Conservation (phyloP, 2,113 vertebrate genomes). For the Vidua macroura region DNA sequence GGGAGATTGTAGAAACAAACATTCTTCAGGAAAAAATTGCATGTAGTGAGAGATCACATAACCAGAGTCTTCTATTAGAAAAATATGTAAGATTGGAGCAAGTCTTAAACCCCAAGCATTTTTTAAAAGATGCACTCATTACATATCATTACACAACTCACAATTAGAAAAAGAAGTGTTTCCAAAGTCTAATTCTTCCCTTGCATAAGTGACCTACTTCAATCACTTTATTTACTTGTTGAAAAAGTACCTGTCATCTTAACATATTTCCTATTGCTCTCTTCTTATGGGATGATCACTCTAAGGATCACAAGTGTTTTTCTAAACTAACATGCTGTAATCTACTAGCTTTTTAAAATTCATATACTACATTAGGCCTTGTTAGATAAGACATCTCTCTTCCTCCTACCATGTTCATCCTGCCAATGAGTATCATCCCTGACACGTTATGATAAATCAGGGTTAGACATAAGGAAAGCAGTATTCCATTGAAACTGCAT, state of each 20-base stretch:
- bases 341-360: not conserved
- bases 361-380: not conserved
- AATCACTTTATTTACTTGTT: conserved; percentile 38
- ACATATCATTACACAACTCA: not conserved
- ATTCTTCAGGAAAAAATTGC: not conserved
- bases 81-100: not conserved
- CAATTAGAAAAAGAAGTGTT: not conserved
- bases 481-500: not conserved
- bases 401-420: not conserved
- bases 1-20: not conserved
- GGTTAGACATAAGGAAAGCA: not conserved
- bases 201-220: conserved; percentile 45
- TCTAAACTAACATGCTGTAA: conserved; percentile 19
- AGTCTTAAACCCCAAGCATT: not conserved
- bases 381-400: conserved; percentile 9
- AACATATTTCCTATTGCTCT: conserved; percentile 3
- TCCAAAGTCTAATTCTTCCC: conserved; percentile 8
- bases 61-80: not conserved
- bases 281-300: not conserved
- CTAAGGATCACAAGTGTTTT: not conserved
- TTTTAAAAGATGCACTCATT: not conserved
- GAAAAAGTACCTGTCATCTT: conserved; percentile 43
- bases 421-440: not conserved
- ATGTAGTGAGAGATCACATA: not conserved
- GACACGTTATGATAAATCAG: not conserved